These are phyloP conservation scores for Anoplolepis gracilipes DNA, from an alignment of 1,140 invertebrate species.

Conservation along the genomic window DNA sequence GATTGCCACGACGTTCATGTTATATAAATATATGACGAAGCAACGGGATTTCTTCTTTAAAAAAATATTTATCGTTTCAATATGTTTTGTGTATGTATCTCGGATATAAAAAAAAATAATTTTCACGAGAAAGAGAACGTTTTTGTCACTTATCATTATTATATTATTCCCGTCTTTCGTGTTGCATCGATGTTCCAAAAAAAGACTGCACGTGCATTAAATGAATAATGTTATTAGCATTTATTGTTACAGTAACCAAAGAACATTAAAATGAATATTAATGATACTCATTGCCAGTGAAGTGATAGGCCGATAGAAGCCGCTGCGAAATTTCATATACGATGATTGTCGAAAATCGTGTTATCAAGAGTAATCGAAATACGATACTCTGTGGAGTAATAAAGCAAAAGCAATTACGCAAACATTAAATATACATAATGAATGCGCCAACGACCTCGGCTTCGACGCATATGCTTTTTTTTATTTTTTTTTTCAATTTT, in stretches of 20 bases:
- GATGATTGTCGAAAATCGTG: constrained; percentile 36
- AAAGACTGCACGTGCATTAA: constrained; percentile 6
- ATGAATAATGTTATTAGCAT: constrained; percentile 25
- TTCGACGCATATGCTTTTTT: not conserved
- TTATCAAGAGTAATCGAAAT: constrained; percentile 50
- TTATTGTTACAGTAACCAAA: constrained; percentile 51
- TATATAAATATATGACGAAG: constrained; percentile 23
- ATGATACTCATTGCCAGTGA: constrained; percentile 28
- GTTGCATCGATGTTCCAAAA: not conserved
- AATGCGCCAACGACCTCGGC: not conserved
- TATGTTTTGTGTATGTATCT: no score
- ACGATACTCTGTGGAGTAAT: constrained; percentile 51
- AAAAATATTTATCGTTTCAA: constrained; percentile 21
- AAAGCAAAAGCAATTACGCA: constrained; percentile 56
- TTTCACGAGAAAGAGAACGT: not conserved
- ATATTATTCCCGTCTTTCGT: constrained; percentile 11
- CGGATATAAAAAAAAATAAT: no score
- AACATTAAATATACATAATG: constrained; percentile 59
- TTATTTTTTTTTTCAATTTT: not conserved
- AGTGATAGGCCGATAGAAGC: constrained; percentile 25
- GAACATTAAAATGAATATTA: constrained; percentile 55
- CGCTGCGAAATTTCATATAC: constrained; percentile 29
- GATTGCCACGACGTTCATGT: not conserved
- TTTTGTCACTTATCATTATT: constrained; percentile 26
- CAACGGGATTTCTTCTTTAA: not conserved